Evolutionary conservation across 2,797 vertebrate species (phyloP), one percentile per base, ranked within the genome.

Genomic region (Halcyon smyrnensis): DNA sequence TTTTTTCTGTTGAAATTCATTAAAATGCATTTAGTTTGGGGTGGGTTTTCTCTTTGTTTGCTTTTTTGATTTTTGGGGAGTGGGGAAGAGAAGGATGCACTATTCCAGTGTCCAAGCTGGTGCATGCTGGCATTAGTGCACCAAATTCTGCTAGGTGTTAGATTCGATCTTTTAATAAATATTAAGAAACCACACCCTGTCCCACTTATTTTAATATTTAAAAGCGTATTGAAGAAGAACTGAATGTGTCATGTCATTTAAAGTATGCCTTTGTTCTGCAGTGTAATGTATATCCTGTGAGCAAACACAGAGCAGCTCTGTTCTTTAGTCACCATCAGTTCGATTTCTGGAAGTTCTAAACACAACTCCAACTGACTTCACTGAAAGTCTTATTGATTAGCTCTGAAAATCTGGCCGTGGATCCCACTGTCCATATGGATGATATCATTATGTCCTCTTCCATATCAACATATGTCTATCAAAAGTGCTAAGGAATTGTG

Each of bases 1-100:
- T 81, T 94, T 86, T 90, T 85, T 30, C 71, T 91, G 84, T 87
- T 94, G 84, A 56, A 73, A 88, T 92, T 95, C 86, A 93, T 91
- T 96, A 93, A 93, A 62, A 75, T 39, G 67, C 76, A 50, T 95
- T 89, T 46, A 79, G 87, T 84, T 95, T 81, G 83, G 48, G 48
- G 48, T 48, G 20, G 45, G 10, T 11, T 21, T 46, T 28, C 27
- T 15, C 15, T 51, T 51, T 28, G 50, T 28, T 51, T 51, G 50
- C 25, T 53, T 28, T 16, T 28, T 51, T 28, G 8, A 5, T 51
- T 15, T 28, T 48, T 27, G 78, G 77, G 57, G 62, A 8, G 30
- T 12, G 53, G 13, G 20, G 70, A 93, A 90, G 88, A 94, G 92
- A 93, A 94, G 79, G 50, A 78, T 9, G 14, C 15, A 56, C 50